Conservation (phyloP, 2,113 vertebrate species). For the Zosterops japonicus region DNA sequence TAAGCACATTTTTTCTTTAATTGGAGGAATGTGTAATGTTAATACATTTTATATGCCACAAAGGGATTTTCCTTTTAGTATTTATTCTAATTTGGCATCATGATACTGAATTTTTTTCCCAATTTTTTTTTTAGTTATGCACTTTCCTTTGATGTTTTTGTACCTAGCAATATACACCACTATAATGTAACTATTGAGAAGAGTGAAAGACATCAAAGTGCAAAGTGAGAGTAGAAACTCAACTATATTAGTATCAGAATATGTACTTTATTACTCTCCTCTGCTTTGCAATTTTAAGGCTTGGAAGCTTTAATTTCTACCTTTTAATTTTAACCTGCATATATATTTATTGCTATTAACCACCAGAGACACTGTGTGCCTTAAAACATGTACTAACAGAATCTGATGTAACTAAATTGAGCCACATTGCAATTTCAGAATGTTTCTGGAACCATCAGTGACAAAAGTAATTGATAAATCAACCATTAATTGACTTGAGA, state of each 20-base stretch:
- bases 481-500: conserved; percentile 58
- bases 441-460: conserved; percentile 36
- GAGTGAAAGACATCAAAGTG: background rate
- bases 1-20: background rate
- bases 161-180: background rate
- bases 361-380: background rate
- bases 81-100: background rate
- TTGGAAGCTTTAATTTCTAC: background rate
- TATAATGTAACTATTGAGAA: background rate
- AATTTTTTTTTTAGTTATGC: background rate
- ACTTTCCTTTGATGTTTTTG: background rate
- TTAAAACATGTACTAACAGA: background rate
- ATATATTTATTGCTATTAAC: conserved; percentile 24
- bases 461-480: conserved; percentile 69
- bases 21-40: background rate
- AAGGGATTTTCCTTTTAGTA: background rate
- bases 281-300: background rate
- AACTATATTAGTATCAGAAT: background rate
- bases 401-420: conserved; percentile 48
- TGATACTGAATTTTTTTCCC: no score
- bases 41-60: background rate
- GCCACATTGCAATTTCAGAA: background rate
- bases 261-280: background rate
- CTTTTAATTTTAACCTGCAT: background rate
- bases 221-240: background rate